Conservation (phyloP, 2,888 invertebrate genomes). For the Schizaphis graminum region DNA sequence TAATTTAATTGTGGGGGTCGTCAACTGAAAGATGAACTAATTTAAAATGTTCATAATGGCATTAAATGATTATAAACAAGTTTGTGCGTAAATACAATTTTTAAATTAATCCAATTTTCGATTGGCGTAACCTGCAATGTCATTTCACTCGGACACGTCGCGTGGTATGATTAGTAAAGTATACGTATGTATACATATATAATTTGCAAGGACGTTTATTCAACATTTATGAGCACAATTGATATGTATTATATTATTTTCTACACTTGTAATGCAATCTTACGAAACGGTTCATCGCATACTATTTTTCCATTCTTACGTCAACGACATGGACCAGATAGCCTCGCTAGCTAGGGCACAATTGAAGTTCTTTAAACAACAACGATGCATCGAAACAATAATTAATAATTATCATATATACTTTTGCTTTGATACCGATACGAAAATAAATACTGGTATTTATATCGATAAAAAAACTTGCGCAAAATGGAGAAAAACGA, state of each 20-base stretch:
- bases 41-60: not conserved
- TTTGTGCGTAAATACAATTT: not conserved
- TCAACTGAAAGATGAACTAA: not conserved
- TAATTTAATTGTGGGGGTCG: not conserved
- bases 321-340: not conserved
- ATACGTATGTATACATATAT: not conserved
- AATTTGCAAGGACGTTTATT: not conserved
- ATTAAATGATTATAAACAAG: not conserved
- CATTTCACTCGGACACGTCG: not conserved
- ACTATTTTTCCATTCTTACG: not conserved
- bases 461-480: not conserved
- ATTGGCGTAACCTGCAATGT: not conserved
- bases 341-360: conserved; percentile 6
- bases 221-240: conserved; percentile 14
- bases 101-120: not conserved
- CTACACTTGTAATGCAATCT: not conserved
- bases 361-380: not conserved
- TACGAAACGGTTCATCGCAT: not conserved
- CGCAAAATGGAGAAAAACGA: not conserved
- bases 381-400: not conserved
- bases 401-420: not conserved
- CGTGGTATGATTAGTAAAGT: not conserved
- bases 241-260: conserved; percentile 8
- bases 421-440: not conserved
- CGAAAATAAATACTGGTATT: not conserved